phyloP scores from a whole-genome alignment of 2,797 vertebrate species.

The Ciconia nigra region DNA sequence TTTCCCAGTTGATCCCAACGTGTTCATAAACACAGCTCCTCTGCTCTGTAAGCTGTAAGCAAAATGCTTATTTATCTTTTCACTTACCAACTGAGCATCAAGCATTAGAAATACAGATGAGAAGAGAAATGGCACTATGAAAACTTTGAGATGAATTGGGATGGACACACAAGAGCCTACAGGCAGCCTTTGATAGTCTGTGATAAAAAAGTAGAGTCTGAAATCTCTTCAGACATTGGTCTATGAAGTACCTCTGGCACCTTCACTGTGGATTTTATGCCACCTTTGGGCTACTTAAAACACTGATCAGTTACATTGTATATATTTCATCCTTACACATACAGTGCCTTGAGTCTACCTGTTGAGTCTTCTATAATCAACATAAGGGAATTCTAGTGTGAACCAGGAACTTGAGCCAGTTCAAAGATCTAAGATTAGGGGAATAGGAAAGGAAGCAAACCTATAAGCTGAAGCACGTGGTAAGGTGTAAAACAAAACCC shows the following conservation, averaged over 20 bases:
- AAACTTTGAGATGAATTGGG: not conserved
- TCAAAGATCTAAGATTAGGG: not conserved
- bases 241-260: not conserved
- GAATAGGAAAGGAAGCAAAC: not conserved
- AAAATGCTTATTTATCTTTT: not conserved
- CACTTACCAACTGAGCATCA: not conserved
- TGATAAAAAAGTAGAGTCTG: not conserved
- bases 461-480: not conserved
- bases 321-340: not conserved
- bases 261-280: not conserved
- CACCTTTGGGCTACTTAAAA: not conserved
- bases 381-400: not conserved
- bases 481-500: not conserved
- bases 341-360: not conserved
- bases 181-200: not conserved
- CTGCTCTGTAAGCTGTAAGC: not conserved
- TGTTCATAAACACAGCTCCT: not conserved
- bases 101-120: not conserved
- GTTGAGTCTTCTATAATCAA: not conserved
- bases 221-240: not conserved
- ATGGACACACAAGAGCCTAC: not conserved
- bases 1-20: not conserved
- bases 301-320: not conserved
- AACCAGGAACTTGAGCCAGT: accelerated
- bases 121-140: not conserved